A percentile compares a stretch with the other conserved stretches of the same genome.
Evolutionary conservation across 1,140 invertebrate genomes (phyloP).

Genomic region (Anastrepha obliqua): DNA sequence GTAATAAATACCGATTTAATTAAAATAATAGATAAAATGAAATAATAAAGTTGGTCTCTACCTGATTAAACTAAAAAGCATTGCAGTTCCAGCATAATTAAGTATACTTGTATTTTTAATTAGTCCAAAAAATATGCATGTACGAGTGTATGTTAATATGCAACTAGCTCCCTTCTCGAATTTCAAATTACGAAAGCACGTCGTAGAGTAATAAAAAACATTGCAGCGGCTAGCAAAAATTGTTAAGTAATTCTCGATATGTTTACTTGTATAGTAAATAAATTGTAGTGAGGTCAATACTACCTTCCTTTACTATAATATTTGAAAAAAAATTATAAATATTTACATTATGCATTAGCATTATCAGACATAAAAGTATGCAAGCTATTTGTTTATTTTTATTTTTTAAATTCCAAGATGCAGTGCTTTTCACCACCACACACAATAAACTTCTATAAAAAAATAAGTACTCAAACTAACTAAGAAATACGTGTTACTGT

Average conservation of each 20-base stretch:
- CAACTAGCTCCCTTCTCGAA: not conserved
- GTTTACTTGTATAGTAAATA: not conserved
- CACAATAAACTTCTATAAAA: not conserved
- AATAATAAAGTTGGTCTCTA: too few species aligned
- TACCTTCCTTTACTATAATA: not conserved
- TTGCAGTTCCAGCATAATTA: too few species aligned
- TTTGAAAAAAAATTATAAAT: not conserved
- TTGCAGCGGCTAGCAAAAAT: not conserved
- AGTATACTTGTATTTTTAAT: too few species aligned
- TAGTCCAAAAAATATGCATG: too few species aligned
- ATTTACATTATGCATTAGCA: not conserved
- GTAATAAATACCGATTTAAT: too few species aligned
- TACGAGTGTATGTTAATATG: not conserved
- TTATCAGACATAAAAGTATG: not conserved
- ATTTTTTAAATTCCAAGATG: not conserved
- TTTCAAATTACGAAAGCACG: not conserved
- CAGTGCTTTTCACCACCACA: not conserved
- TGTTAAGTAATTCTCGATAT: not conserved
- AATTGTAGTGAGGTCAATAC: not conserved
- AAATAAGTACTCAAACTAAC: slow-evolving; percentile 7
- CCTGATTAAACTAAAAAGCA: too few species aligned
- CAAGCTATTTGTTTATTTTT: not conserved
- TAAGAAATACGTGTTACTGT: not conserved
- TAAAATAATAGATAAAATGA: too few species aligned
- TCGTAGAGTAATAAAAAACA: not conserved